Conservation (phyloP, 1,140 invertebrate genomes). For the Lineus longissimus region DNA sequence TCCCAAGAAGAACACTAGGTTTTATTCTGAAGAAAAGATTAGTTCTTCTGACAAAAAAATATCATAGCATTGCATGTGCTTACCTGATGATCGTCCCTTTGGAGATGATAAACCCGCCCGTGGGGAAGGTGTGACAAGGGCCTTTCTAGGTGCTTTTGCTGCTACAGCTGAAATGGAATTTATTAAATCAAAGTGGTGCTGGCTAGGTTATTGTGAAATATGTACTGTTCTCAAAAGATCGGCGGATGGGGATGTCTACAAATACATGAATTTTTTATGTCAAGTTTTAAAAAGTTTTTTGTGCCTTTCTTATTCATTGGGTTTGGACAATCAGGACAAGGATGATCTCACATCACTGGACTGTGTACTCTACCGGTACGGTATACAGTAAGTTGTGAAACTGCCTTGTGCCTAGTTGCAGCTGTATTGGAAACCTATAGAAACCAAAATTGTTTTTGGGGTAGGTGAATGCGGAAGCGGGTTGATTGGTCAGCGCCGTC, state of each 20-base stretch:
- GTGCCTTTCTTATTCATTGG: slow-evolving; percentile 9
- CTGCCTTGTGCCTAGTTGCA: too few relatives aligned
- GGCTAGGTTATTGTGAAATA: not conserved
- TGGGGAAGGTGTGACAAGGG: not conserved
- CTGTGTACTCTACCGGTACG: too few relatives aligned
- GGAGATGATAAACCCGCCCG: not conserved
- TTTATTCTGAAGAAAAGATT: too few relatives aligned
- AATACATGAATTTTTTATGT: not conserved
- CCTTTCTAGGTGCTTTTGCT: slow-evolving; percentile 10
- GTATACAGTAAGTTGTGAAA: too few relatives aligned
- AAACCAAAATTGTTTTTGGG: too few relatives aligned
- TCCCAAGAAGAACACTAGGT: too few relatives aligned
- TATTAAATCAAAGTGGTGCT: too few relatives aligned
- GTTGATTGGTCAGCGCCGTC: too few relatives aligned
- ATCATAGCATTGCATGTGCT: too few relatives aligned
- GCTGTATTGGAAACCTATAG: too few relatives aligned
- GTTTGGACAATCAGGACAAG: slow-evolving; percentile 3
- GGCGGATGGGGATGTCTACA: not conserved
- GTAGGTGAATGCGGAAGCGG: too few relatives aligned
- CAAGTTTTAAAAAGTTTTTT: slow-evolving; percentile 13
- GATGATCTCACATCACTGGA: not conserved
- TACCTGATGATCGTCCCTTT: not conserved
- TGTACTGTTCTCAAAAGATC: not conserved
- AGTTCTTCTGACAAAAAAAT: too few relatives aligned
- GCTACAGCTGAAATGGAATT: slow-evolving; percentile 11